Evolutionary conservation across 1,140 invertebrate species (phyloP).

Genomic region (Meloidogyne exigua): DNA sequence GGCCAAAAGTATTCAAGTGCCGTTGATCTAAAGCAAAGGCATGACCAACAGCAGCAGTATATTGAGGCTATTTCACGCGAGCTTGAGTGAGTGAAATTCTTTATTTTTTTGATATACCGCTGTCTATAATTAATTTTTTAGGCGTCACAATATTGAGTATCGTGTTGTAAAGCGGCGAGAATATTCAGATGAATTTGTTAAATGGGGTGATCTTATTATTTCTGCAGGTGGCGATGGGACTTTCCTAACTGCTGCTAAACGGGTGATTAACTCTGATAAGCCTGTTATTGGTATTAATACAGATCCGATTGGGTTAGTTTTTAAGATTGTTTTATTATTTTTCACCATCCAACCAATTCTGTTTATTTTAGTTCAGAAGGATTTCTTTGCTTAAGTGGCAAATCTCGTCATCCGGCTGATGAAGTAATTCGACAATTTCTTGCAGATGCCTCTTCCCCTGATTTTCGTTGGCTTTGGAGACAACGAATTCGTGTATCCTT

Average conservation of each 20-base stretch:
- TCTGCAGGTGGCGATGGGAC: conserved; percentile 97
- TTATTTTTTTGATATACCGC: neutral
- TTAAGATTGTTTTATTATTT: neutral
- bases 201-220: conserved; percentile 90
- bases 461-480: conserved; percentile 74
- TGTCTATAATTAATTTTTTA: too few relatives aligned
- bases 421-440: conserved; percentile 73
- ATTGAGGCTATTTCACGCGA: conserved; percentile 45
- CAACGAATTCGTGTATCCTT: conserved; percentile 83
- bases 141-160: conserved; percentile 53
- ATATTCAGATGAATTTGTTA: conserved; percentile 70
- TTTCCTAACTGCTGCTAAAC: conserved; percentile 86
- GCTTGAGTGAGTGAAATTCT: conserved; percentile 36
- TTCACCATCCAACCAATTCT: neutral
- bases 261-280: conserved; percentile 74
- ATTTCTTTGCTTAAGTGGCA: conserved; percentile 81
- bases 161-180: conserved; percentile 47
- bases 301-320: conserved; percentile 73
- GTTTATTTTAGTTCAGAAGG: conserved; percentile 77
- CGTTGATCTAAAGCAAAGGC: conserved; percentile 44
- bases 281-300: conserved; percentile 96
- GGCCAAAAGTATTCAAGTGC: conserved; percentile 32
- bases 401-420: conserved; percentile 72
- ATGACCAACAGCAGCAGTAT: conserved; percentile 43
- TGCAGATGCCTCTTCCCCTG: neutral